These are phyloP conservation scores for Oncorhynchus clarkii DNA, from an alignment of 2,113 vertebrate species.

Conservation along the genomic window DNA sequence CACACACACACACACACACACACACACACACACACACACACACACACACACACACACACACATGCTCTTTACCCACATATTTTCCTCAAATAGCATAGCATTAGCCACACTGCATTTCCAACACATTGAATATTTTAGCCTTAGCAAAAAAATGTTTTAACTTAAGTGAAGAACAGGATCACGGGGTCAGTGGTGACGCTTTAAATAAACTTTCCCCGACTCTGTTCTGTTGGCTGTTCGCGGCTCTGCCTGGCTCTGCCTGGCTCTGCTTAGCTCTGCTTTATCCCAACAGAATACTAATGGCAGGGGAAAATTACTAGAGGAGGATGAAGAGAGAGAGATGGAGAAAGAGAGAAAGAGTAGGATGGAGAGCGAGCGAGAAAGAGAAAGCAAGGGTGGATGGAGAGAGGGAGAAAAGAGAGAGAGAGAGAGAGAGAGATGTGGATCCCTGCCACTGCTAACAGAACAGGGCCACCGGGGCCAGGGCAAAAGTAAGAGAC, in stretches of 20 bases:
- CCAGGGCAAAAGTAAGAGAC: conserved; percentile 87
- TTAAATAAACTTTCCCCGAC: conserved; percentile 85
- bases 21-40: conserved; percentile 10
- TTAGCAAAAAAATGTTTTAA: conserved; percentile 90
- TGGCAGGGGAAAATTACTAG: conserved; percentile 80
- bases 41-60: neutral
- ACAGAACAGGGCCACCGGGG: conserved; percentile 83
- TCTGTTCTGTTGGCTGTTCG: conserved; percentile 61
- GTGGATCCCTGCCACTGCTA: conserved; percentile 60
- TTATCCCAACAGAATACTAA: conserved; percentile 83
- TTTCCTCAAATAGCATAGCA: conserved; percentile 65
- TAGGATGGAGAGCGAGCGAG: conserved; percentile 47
- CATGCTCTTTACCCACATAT: conserved; percentile 36
- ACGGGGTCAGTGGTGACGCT: conserved; percentile 87
- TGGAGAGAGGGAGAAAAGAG: conserved; percentile 1
- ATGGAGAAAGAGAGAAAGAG: neutral
- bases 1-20: conserved; percentile 3
- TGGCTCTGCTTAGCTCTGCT: conserved; percentile 71
- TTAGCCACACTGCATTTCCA: conserved; percentile 79
- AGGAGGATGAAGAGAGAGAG: conserved; percentile 19
- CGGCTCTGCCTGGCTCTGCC: conserved; percentile 44
- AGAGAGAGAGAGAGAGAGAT: conserved; percentile 31
- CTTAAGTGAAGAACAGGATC: conserved; percentile 83
- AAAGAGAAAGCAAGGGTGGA: neutral
- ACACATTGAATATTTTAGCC: conserved; percentile 94